phyloP scores from a whole-genome alignment of 2,888 invertebrate genomes.

The Oscheius myriophilus region DNA sequence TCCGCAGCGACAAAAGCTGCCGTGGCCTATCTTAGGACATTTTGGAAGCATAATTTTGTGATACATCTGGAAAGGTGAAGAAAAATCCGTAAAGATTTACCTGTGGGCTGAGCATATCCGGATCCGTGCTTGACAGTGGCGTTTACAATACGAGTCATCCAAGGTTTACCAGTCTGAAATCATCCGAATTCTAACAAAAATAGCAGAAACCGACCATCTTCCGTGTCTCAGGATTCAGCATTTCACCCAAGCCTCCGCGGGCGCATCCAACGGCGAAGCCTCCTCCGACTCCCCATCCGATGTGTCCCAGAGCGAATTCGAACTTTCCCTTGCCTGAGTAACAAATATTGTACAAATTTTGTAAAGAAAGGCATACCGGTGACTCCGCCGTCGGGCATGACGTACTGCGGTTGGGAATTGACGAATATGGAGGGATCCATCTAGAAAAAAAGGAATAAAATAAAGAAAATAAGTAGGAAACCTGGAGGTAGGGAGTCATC shows the following conservation, averaged over 20 bases:
- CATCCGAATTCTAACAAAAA: background rate
- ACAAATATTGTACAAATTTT: background rate
- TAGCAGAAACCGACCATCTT: slow-evolving; percentile 53
- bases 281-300: slow-evolving; percentile 64
- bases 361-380: slow-evolving; percentile 26
- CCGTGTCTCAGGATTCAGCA: slow-evolving; percentile 63
- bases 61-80: too few species aligned
- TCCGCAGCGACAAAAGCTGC: too few species aligned
- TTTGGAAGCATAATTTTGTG: too few species aligned
- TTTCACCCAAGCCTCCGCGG: slow-evolving; percentile 64
- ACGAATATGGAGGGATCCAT: slow-evolving; percentile 68
- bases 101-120: slow-evolving; percentile 67
- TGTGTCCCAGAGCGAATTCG: slow-evolving; percentile 68
- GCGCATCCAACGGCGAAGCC: slow-evolving; percentile 65
- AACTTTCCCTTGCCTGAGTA: slow-evolving; percentile 62
- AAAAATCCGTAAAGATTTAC: background rate
- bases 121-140: slow-evolving; percentile 69
- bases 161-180: slow-evolving; percentile 54
- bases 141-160: slow-evolving; percentile 67
- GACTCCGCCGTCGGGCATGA: slow-evolving; percentile 67
- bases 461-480: slow-evolving; percentile 20
- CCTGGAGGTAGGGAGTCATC: slow-evolving; percentile 68
- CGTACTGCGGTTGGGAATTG: slow-evolving; percentile 63
- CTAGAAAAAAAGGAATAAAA: slow-evolving; percentile 35
- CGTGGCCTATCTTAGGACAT: too few species aligned